Conservation (phyloP, 2,113 vertebrate genomes). For the Larimichthys polyactis region DNA sequence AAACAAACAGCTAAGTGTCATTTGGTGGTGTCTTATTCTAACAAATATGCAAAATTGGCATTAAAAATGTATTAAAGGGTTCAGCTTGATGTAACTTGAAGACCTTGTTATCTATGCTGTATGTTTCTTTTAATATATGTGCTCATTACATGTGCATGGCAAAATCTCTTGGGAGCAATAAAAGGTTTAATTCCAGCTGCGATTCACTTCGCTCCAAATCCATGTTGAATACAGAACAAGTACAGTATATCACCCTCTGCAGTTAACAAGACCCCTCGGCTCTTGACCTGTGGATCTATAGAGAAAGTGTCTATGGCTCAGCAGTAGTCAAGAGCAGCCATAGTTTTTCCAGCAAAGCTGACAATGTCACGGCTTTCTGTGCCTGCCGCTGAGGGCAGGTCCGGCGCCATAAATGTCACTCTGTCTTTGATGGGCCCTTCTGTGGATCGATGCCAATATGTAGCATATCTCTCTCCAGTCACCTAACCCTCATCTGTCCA, state of each 20-base stretch:
- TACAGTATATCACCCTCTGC: slow-evolving; percentile 28
- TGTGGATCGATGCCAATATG: slow-evolving; percentile 79
- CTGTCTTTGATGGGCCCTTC: slow-evolving; percentile 74
- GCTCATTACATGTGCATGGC: slow-evolving; percentile 23
- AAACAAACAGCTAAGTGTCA: background rate
- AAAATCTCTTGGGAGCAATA: slow-evolving; percentile 17
- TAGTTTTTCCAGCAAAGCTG: slow-evolving; percentile 55
- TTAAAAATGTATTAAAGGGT: slow-evolving; percentile 51
- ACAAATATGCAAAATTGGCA: slow-evolving; percentile 9
- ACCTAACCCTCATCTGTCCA: slow-evolving; percentile 51
- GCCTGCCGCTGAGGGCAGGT: slow-evolving; percentile 52
- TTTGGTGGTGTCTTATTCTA: slow-evolving; percentile 10
- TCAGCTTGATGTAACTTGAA: slow-evolving; percentile 20
- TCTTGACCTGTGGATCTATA: slow-evolving; percentile 43
- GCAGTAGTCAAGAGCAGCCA: slow-evolving; percentile 50
- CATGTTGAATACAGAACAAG: slow-evolving; percentile 34
- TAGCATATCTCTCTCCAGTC: slow-evolving; percentile 68
- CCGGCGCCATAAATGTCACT: slow-evolving; percentile 75
- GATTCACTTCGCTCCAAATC: slow-evolving; percentile 33
- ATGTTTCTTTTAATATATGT: slow-evolving; percentile 19
- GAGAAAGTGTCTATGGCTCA: slow-evolving; percentile 48
- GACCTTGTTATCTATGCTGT: slow-evolving; percentile 35
- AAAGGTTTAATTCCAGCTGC: slow-evolving; percentile 26
- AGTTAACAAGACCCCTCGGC: slow-evolving; percentile 55
- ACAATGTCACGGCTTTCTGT: slow-evolving; percentile 64